Base-by-base conservation (phyloP, 2,113 vertebrate species). In the Stomatorhinus ivindoensis region DNA sequence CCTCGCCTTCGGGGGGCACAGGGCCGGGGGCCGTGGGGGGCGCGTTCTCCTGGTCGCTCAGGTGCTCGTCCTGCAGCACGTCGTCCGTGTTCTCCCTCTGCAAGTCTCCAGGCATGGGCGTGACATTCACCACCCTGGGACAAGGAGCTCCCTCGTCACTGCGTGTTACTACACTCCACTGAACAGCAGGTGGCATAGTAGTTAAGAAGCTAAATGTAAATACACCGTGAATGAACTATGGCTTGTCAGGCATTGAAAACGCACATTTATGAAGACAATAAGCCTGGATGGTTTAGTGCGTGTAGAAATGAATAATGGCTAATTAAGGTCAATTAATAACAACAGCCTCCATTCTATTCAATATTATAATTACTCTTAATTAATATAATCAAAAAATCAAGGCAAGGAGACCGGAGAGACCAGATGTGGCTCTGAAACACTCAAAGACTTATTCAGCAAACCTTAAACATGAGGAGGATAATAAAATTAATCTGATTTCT, bases 11-110 rank as follows among this genome's bases (percentile, higher is more conserved):
- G 11, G 96, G 96, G 17, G 95, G 92, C 2, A 94, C 80, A 42
- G 96, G 95, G 24, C 93, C 39, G 0, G 97, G 95, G 24, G 97
- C 94, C 24, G 95, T 93, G 0, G 98, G 97, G 9, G 98, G 98
- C 48, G 98, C 98, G 0, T 99, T 99, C 95, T 99, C 98, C 93
- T 99, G 98, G 92, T 99, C 98, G 47, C 98, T 99, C 89, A 99
- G 94, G 92, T 99, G 98, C 93, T 99, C 98, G 35, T 98, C 98
- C 95, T 98, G 97, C 0, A 99, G 95, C 91, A 99, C 98, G 4
- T 99, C 97, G 46, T 99, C 98, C 0, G 98, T 99, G 95, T 99
- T 99, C 93, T 99, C 98, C 69, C 98, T 97, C 92, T 97, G 97
- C 86, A 96, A 93, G 90, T 99, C 98, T 53, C 98, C 98, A 0